These are phyloP conservation scores for Formicarius rufipectus DNA, from an alignment of 2,113 vertebrate genomes.

Conservation along the genomic window DNA sequence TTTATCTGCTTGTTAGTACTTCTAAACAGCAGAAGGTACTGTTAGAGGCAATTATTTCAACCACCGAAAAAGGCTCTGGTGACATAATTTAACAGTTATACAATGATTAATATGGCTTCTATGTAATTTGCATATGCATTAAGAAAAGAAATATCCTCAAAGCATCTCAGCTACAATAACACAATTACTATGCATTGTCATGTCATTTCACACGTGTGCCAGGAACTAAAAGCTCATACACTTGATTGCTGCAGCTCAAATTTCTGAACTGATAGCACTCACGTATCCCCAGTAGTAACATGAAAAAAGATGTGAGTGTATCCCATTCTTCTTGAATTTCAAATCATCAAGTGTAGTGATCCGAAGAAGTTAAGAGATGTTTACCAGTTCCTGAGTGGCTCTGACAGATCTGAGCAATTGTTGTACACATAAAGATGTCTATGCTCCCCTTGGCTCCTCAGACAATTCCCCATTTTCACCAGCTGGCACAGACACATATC, in stretches of 20 bases:
- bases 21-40: conserved; percentile 1
- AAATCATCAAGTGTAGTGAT: background rate
- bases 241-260: background rate
- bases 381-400: conserved; percentile 4
- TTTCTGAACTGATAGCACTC: background rate
- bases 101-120: conserved; percentile 65
- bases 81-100: conserved; percentile 44
- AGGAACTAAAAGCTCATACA: background rate
- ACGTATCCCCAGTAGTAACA: conserved; percentile 15
- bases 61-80: background rate
- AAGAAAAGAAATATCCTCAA: conserved; percentile 30
- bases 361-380: background rate
- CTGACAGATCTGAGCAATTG: background rate
- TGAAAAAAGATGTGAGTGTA: conserved; percentile 23
- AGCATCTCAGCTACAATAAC: conserved; percentile 22
- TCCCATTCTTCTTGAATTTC: background rate
- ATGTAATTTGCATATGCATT: conserved; percentile 60
- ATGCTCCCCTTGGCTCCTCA: background rate
- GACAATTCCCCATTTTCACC: background rate
- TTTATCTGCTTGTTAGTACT: background rate
- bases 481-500: conserved; percentile 49
- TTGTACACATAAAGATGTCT: background rate
- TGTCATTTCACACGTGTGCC: background rate
- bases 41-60: background rate
- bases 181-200: background rate